These are phyloP conservation scores for Mormoops blainvillei DNA, from an alignment of 2,113 vertebrate species.

Conservation along the genomic window DNA sequence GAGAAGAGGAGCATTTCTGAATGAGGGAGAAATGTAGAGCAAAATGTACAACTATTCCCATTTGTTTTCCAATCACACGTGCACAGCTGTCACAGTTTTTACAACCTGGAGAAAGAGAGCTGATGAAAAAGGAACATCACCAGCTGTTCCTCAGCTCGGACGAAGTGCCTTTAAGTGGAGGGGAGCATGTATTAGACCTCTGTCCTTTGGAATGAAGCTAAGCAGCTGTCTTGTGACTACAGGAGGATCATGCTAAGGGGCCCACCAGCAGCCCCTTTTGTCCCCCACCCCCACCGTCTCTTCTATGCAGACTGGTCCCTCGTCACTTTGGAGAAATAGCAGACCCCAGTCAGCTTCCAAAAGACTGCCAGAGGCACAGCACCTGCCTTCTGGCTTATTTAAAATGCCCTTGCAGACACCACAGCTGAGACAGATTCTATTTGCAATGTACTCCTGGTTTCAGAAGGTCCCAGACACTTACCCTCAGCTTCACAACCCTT, in stretches of 20 bases:
- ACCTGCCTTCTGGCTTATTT: neutral
- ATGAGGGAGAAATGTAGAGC: neutral
- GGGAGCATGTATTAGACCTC: neutral
- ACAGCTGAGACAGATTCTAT: conserved; percentile 10
- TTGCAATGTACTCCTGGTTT: conserved; percentile 11
- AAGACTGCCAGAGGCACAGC: neutral
- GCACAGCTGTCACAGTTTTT: neutral
- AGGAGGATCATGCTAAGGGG: neutral
- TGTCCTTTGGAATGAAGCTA: neutral
- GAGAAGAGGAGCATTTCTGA: neutral
- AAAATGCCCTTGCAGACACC: neutral
- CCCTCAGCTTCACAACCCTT: neutral
- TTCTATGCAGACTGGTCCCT: neutral
- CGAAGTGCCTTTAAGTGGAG: neutral
- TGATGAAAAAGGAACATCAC: neutral
- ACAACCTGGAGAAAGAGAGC: neutral
- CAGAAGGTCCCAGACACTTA: neutral
- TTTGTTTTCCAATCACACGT: neutral
- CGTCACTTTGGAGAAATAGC: neutral
- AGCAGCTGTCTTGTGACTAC: neutral
- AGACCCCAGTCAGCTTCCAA: neutral
- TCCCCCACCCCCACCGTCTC: neutral
- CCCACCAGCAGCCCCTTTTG: neutral
- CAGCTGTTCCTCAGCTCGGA: neutral
- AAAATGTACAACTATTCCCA: neutral